Evolutionary conservation across 2,797 vertebrate genomes (phyloP), one percentile per base, ranked within the genome.

Genomic region (Tamandua tetradactyla): DNA sequence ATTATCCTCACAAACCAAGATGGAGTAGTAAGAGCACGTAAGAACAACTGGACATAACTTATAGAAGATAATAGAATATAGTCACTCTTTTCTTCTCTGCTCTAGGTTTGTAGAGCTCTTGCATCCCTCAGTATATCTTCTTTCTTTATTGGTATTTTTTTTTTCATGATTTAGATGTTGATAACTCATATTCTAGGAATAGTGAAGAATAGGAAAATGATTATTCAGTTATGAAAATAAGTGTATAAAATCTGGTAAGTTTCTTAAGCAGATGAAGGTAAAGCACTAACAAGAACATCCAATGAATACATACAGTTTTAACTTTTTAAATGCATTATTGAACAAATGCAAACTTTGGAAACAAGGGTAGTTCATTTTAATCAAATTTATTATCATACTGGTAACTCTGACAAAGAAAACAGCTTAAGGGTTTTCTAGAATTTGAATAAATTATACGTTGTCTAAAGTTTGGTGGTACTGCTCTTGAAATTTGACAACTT

Each of bases 241-340:
- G 40, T 87, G n/a, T 91, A 12, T 27, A 69, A 93, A 57, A 93
- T 52, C 64, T 76, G 35, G 2, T 80, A 94, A 95, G 17, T 40
- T 59, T 61, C 42, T 97, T 61, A 87, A 94, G 44, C 5, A 75
- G 90, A 93, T 81, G 40, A 95, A 97, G 85, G 42, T 71, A 69
- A 95, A 96, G 62, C 93, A 97, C 80, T 96, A 89, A 96, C 96
- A 89, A 87, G n/a, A 96, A 96, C 90, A 85, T 75, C 66, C 27
- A 88, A 94, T 96, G 95, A 92, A 85, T 92, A 32, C 59, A 84
- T 72, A 14, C 14, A 80, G 66, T 74, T 94, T 93, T 66, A 62
- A 78, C 59, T 95, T 95, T 95, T 97, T 91, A 92, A 91, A 88
- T 94, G 75, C 89, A 75, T 93, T 80, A 92, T 3, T 69, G 69